These are phyloP conservation scores for Tychaedon coryphoeus DNA, from an alignment of 2,113 vertebrate species.

Conservation along the genomic window DNA sequence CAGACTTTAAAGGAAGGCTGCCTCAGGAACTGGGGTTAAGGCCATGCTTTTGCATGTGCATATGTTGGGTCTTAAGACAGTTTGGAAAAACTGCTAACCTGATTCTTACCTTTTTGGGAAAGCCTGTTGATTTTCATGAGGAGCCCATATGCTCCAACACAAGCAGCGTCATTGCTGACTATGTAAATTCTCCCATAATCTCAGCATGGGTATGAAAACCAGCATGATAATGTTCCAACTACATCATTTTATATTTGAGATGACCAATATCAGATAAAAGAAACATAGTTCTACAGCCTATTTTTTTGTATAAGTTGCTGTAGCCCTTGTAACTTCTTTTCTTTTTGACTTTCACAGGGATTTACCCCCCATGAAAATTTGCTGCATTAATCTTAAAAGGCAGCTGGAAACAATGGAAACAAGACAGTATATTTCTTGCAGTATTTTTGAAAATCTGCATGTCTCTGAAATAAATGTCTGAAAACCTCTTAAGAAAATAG, in stretches of 20 bases:
- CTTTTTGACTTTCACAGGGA: neutral
- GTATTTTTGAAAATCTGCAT: conserved; percentile 25
- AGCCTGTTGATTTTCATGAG: neutral
- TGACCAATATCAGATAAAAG: neutral
- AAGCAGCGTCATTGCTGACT: neutral
- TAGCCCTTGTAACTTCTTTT: neutral
- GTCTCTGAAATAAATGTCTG: neutral
- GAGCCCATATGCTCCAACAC: neutral
- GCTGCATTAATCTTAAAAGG: neutral
- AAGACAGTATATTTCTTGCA: neutral
- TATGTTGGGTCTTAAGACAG: neutral
- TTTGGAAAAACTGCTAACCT: neutral
- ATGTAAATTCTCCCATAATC: neutral
- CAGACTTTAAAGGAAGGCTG: neutral
- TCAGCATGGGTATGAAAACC: neutral
- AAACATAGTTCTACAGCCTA: neutral
- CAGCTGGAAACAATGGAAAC: neutral
- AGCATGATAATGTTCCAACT: neutral
- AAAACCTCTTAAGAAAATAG: neutral
- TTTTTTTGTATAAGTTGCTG: neutral
- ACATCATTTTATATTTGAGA: neutral
- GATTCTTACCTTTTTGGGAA: neutral
- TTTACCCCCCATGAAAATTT: neutral
- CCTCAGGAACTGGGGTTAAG: neutral
- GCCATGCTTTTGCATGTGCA: fast-evolving